Evolutionary conservation across 2,797 vertebrate species (phyloP).

Genomic region (Enteromius thamalakanensis): DNA sequence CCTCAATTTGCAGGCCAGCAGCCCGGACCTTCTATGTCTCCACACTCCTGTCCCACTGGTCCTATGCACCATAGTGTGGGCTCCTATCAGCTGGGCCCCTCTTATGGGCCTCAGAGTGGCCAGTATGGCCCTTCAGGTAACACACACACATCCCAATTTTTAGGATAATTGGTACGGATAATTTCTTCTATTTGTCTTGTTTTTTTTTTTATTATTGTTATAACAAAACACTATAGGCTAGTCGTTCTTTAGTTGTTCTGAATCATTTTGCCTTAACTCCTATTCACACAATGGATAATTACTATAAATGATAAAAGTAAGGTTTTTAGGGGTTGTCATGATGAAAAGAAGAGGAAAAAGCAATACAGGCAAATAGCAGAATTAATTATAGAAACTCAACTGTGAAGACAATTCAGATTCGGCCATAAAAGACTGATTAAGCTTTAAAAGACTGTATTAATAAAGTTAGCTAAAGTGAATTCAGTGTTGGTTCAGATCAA

Average conservation of each 20-base stretch:
- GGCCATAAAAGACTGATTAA: background rate
- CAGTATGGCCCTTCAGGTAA: conserved; percentile 91
- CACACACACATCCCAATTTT: background rate
- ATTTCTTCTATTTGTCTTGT: background rate
- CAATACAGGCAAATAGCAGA: background rate
- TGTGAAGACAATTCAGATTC: background rate
- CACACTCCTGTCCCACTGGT: conserved; percentile 82
- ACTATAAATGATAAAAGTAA: background rate
- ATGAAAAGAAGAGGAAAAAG: too few relatives aligned
- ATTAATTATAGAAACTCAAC: background rate
- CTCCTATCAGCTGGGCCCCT: conserved; percentile 85
- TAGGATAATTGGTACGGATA: background rate
- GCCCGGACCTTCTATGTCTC: conserved; percentile 86
- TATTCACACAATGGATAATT: background rate
- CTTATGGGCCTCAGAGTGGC: conserved; percentile 84
- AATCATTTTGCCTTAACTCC: background rate
- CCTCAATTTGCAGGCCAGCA: conserved; percentile 88
- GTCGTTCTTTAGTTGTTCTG: background rate
- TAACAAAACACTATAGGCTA: background rate
- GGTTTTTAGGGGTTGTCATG: background rate
- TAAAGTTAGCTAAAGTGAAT: background rate
- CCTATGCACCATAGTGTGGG: conserved; percentile 71
- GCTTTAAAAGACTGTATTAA: background rate
- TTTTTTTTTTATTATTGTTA: background rate
- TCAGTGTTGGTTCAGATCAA: background rate